Base-by-base conservation (phyloP, 2,113 vertebrate species). In the Anoplopoma fimbria region DNA sequence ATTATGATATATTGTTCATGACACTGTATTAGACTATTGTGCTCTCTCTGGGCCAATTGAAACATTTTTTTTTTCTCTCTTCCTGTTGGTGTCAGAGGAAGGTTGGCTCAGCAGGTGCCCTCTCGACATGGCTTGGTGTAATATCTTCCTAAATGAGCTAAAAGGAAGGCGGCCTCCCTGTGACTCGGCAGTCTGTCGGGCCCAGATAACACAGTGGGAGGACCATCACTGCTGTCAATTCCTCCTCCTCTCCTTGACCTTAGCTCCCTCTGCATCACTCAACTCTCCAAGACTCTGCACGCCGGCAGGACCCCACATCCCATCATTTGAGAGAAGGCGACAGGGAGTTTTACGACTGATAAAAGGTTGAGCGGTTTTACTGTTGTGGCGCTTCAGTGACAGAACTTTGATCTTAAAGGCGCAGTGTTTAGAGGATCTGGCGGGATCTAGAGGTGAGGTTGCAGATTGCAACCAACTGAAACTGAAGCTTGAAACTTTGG, bases 161-260 rank as follows among this genome's bases (percentile, higher is more conserved):
- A 81, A 72, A 80, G 82, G 77, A 82, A 80, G 34, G 49, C 69
- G 36, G 70, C 87, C 88, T 90, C 87, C 88, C 90, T 34, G 85
- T 75, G 82, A 88, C 85, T 87, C 69, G 0, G 67, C 90, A 91
- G 92, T 90, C 93, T 93, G 93, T 90, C 88, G 75, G 79, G 81
- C 67, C 77, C 75, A 82, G 81, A 92, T 93, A 89, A 87, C 88
- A 64, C 90, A 88, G 89, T 71, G 77, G 88, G 92, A 75, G 76
- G 71, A 89, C 82, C 90, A 81, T 88, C 88, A 78, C 33, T 77
- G 89, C 82, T 63, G 72, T 88, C 87, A 75, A 82, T 90, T 87
- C 81, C 34, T 51, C 69, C 73, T 76, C 65, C 64, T 84, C 75
- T 84, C 73, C 81, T 82, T 90, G 89, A 93, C 93, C 92, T 93